Evolutionary conservation across 2,113 vertebrate species (phyloP), one percentile per base, ranked within the genome.

Genomic region (Corythornis vintsioides): DNA sequence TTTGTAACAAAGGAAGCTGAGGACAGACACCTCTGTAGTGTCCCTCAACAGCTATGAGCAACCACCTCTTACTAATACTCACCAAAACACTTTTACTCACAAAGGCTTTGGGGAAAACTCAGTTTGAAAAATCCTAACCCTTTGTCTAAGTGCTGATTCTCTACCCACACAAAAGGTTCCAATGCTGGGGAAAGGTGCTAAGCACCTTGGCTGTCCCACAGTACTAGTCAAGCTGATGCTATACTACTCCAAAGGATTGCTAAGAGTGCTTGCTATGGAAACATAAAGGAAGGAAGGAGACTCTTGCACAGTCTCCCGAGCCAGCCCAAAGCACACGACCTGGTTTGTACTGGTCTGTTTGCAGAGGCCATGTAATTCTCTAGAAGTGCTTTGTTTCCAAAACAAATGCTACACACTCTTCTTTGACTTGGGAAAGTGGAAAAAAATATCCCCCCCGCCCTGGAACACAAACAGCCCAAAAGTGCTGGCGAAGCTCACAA

Each of bases 321-420:
- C 13, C 63, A 61, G 70, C 17, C 81, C 56, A 48, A 73, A 89
- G 84, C 61, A 55, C 59, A 59, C 0, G 4, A 87, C 48, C 64
- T 80, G 48, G 21, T 92, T 64, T 47, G 50, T 45, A n/a, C 63
- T 19, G 17, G 48, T 89, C 52, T 90, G 52, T 83, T 89, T 85
- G 86, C 78, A 93, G 67, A 85, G 74, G 15, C 28, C 71, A 17
- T 13, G 38, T 76, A 73, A 80, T 64, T 89, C 82, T 88, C 2
- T 1, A 65, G 18, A 86, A 77, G n/a, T 16, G 60, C 69, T 92
- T 73, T 92, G 87, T 92, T 93, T 93, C 85, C 87, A 77, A 92
- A 94, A 86, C 69, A 95, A 96, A 88, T 13, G 75, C 75, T 88
- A 48, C 64, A 53, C 33, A 15, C 59, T 73, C 71, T 88, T 28